Evolutionary conservation across 2,797 vertebrate species (phyloP).

Genomic region (Ispidina picta): DNA sequence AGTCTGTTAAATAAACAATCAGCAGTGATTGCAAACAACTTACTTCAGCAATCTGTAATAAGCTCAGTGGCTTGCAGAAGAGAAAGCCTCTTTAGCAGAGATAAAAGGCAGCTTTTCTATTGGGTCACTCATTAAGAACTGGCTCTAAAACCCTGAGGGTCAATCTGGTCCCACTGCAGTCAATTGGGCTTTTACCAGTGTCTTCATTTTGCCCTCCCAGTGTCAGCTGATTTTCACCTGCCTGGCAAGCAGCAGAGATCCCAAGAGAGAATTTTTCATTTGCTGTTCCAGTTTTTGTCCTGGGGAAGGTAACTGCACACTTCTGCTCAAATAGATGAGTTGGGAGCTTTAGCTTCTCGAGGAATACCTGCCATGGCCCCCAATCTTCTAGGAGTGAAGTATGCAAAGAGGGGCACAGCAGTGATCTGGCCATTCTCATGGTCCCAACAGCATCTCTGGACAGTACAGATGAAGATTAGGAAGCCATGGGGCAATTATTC

Average conservation of each 20-base stretch:
- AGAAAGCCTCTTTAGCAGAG: not conserved
- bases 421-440: not conserved
- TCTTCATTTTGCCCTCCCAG: not conserved
- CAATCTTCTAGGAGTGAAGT: not conserved
- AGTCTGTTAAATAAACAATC: constrained; percentile 49
- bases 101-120: not conserved
- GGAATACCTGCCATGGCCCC: not conserved
- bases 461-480: not conserved
- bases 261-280: not conserved
- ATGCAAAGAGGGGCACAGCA: not conserved
- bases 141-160: not conserved
- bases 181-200: not conserved
- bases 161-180: not conserved
- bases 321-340: not conserved
- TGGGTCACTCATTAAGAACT: not conserved
- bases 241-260: not conserved
- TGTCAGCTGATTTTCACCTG: not conserved
- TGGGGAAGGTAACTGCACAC: not conserved
- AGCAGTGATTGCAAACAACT: constrained; percentile 48
- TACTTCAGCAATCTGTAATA: constrained; percentile 43
- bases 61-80: not conserved
- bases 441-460: not conserved
- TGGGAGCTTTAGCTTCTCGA: not conserved
- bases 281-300: not conserved
- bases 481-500: not conserved